Evolutionary conservation across 2,113 vertebrate species (phyloP).

Genomic region (Rhinoptilus africanus): DNA sequence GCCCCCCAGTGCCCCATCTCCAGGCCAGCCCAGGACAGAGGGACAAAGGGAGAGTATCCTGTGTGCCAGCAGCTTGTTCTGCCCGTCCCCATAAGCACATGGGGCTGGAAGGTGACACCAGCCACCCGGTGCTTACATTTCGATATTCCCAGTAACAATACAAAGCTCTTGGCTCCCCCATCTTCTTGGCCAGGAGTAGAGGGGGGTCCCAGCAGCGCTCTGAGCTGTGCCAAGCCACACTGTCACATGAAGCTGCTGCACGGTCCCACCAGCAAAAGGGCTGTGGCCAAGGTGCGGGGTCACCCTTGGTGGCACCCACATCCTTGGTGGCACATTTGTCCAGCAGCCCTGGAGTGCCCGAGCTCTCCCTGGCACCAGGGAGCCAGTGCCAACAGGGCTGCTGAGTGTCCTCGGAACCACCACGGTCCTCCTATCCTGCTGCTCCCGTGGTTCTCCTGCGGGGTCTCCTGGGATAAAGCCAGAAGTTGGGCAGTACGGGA

Average conservation of each 20-base stretch:
- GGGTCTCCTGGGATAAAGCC: not conserved
- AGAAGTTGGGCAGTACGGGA: fast-evolving
- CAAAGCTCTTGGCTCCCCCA: not conserved
- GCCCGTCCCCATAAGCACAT: fast-evolving
- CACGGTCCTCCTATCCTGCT: not conserved
- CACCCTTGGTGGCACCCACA: not conserved
- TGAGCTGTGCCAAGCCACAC: fast-evolving
- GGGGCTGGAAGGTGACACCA: not conserved
- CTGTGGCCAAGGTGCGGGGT: fast-evolving
- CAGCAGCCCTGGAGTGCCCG: fast-evolving
- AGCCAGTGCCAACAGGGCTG: not conserved
- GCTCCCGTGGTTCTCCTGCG: not conserved
- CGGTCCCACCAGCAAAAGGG: too few relatives aligned
- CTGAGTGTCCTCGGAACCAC: not conserved
- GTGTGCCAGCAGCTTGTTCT: not conserved
- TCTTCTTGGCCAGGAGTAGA: not conserved
- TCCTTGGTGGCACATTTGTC: not conserved
- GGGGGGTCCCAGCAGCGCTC: not conserved
- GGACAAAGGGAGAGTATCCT: not conserved
- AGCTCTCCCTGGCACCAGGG: not conserved
- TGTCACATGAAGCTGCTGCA: not conserved
- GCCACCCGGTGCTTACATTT: fast-evolving
- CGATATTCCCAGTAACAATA: fast-evolving
- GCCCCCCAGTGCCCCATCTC: fast-evolving
- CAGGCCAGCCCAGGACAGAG: not conserved